Conservation (phyloP, 2,797 vertebrate genomes). For the Crocodylus rhombifer region DNA sequence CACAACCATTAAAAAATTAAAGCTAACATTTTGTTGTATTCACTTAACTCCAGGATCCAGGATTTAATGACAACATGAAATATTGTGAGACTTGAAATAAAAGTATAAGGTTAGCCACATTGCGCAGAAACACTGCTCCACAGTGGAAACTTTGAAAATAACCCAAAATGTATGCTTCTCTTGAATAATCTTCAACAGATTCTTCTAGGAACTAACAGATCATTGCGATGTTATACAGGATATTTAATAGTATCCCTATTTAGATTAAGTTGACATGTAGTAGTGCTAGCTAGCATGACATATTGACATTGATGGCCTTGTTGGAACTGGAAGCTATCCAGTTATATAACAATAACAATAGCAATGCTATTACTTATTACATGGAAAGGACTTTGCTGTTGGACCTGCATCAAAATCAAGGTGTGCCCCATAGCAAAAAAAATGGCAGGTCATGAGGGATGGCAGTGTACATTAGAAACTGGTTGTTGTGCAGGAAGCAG, state of each 20-base stretch:
- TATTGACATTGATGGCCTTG: neutral
- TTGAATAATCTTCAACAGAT: neutral
- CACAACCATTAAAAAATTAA: neutral
- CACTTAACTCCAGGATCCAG: neutral
- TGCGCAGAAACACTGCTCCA: neutral
- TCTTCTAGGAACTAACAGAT: neutral
- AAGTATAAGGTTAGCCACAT: neutral
- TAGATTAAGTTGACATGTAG: neutral
- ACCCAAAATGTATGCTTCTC: neutral
- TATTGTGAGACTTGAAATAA: neutral
- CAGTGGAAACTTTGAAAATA: neutral
- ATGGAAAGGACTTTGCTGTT: neutral
- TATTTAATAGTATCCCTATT: neutral
- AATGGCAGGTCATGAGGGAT: neutral
- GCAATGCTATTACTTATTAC: too few species aligned
- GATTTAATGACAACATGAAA: neutral
- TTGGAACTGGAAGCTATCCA: neutral
- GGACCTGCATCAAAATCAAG: neutral
- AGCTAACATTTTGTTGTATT: neutral
- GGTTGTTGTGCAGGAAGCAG: neutral
- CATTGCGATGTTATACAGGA: neutral
- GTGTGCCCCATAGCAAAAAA: neutral
- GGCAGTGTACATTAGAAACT: neutral
- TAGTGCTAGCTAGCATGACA: neutral
- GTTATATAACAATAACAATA: too few species aligned